Percentiles rank a stretch among this genome's conserved stretches.
phyloP scores from a whole-genome alignment of 2,113 vertebrate species.

The Aldabrachelys gigantea region DNA sequence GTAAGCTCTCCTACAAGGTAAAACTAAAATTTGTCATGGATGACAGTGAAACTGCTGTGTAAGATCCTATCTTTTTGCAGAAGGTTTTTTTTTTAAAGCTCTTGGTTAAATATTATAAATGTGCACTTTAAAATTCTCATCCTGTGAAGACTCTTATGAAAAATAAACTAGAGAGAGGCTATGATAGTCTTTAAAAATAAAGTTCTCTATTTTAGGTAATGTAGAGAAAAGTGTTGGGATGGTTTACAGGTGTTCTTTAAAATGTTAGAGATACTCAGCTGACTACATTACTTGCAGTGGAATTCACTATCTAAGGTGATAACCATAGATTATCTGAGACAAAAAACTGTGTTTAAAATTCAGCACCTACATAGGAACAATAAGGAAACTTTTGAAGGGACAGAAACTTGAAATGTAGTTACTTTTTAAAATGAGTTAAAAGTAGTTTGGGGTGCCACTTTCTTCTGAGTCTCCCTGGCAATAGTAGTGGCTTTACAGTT shows the following conservation, averaged over 20 bases:
- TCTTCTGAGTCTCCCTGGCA: slow-evolving; percentile 31
- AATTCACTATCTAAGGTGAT: background rate
- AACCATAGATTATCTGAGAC: background rate
- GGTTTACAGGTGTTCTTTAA: background rate
- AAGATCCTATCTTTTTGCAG: background rate
- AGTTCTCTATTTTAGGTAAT: background rate
- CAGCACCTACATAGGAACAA: background rate
- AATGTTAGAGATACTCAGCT: background rate
- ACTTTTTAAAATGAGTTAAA: slow-evolving; percentile 32
- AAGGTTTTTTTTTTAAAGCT: background rate
- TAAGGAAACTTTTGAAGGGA: slow-evolving; percentile 8
- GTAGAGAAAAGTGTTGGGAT: background rate
- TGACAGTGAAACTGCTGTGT: background rate
- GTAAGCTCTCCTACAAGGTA: background rate
- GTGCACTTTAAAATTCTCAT: background rate
- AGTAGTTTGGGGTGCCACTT: slow-evolving; percentile 37
- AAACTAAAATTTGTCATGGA: background rate
- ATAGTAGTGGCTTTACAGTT: slow-evolving; percentile 52
- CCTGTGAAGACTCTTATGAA: background rate
- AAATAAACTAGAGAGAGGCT: background rate
- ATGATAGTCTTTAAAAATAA: background rate
- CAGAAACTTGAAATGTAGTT: slow-evolving; percentile 40
- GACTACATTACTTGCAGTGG: background rate
- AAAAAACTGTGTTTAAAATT: background rate
- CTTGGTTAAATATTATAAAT: background rate